Percentiles rank a stretch among this genome's conserved stretches.
phyloP scores from a whole-genome alignment of 1,140 invertebrate species.

The Potamilus streckersoni region DNA sequence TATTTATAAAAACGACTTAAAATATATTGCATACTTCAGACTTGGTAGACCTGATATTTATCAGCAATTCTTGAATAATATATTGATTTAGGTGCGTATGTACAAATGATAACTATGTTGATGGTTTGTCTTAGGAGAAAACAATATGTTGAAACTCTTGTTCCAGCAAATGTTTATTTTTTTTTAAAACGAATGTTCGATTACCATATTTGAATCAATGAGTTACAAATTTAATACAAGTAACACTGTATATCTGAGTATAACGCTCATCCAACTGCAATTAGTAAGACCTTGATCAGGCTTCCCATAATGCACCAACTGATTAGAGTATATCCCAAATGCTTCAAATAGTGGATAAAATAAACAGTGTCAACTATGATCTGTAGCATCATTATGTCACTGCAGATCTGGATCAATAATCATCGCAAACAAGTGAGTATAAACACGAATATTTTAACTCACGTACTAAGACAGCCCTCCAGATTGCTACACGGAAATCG shows the following conservation, averaged over 20 bases:
- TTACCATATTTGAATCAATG: too few relatives aligned
- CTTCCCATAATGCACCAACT: background rate
- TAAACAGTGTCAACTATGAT: background rate
- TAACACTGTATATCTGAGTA: too few relatives aligned
- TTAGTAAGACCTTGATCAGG: background rate
- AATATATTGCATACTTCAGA: background rate
- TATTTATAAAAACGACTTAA: background rate
- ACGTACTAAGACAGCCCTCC: constrained; percentile 51
- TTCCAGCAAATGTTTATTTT: too few relatives aligned
- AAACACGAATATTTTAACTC: background rate
- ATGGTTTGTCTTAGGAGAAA: too few relatives aligned
- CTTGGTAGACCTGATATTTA: too few relatives aligned
- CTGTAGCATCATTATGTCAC: background rate
- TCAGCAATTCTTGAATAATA: too few relatives aligned
- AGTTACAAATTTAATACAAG: too few relatives aligned
- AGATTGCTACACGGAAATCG: constrained; percentile 44
- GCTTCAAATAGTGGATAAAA: background rate
- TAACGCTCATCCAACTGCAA: background rate
- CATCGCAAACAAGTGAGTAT: background rate
- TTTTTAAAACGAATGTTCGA: too few relatives aligned
- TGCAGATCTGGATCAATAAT: background rate
- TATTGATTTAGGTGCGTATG: too few relatives aligned
- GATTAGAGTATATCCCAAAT: background rate
- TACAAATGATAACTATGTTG: too few relatives aligned
- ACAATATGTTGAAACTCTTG: too few relatives aligned